Evolutionary conservation across 2,797 vertebrate genomes (phyloP).

Genomic region (Tragelaphus eurycerus): DNA sequence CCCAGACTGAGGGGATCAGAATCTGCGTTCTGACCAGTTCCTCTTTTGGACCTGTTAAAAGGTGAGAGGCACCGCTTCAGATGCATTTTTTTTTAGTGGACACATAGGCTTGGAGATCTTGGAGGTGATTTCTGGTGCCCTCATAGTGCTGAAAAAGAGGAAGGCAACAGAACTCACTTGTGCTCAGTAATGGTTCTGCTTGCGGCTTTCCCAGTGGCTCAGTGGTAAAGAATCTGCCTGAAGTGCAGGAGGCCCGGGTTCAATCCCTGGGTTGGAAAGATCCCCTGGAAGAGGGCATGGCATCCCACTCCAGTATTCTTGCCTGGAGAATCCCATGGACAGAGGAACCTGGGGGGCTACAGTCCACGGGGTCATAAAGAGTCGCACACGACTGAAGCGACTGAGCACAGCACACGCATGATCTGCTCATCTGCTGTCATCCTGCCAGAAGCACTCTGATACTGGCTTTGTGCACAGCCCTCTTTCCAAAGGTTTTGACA

Average conservation of each 20-base stretch:
- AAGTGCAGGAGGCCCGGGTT: not conserved
- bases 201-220: not conserved
- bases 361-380: not conserved
- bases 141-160: not conserved
- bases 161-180: not conserved
- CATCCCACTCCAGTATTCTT: not conserved
- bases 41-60: not conserved
- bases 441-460: not conserved
- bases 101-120: not conserved
- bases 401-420: fast-evolving
- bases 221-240: not conserved
- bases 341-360: not conserved
- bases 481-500: not conserved
- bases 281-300: not conserved
- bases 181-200: not conserved
- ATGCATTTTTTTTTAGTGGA: not conserved
- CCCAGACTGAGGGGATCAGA: not conserved
- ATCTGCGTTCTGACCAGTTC: not conserved
- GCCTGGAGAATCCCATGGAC: not conserved
- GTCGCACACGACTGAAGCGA: fast-evolving
- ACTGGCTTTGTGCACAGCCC: not conserved
- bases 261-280: not conserved
- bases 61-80: not conserved
- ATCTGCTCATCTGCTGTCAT: not conserved
- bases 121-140: not conserved